Conservation (phyloP, 2,113 vertebrate genomes). For the Hippocampus comes region DNA sequence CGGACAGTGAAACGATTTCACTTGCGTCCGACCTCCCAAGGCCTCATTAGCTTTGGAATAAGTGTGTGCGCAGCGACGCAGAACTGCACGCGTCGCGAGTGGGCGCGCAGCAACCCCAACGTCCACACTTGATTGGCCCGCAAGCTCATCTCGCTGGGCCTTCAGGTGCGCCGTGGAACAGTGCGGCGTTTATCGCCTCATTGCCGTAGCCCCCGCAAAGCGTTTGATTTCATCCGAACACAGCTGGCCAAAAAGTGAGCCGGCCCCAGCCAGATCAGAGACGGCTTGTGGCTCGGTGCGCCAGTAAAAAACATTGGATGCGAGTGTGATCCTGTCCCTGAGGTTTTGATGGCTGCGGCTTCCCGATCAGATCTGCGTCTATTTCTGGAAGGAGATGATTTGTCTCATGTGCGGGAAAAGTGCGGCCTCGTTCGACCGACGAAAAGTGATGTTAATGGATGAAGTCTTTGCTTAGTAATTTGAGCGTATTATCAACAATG, state of each 20-base stretch:
- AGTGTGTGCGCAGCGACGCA: conserved; percentile 35
- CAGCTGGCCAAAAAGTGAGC: neutral
- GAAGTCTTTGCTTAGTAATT: conserved; percentile 9
- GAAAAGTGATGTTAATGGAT: conserved; percentile 14
- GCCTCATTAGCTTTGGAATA: conserved; percentile 57
- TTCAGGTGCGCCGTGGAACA: conserved; percentile 49
- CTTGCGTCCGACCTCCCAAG: conserved; percentile 48
- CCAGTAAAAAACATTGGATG: conserved; percentile 23
- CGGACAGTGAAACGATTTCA: conserved; percentile 30
- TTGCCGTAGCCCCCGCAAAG: conserved; percentile 30
- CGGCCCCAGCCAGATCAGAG: neutral
- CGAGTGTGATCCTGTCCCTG: conserved; percentile 34
- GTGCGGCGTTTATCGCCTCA: conserved; percentile 33
- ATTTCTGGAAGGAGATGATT: conserved; percentile 44
- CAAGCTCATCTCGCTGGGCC: conserved; percentile 41
- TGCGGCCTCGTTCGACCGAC: neutral
- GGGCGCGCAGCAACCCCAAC: conserved; percentile 19
- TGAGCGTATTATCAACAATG: neutral
- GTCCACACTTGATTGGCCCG: conserved; percentile 42
- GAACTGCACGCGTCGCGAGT: conserved; percentile 36
- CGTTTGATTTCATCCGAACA: conserved; percentile 5
- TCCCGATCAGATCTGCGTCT: conserved; percentile 38
- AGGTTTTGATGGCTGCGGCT: conserved; percentile 36
- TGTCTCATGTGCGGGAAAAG: conserved; percentile 29
- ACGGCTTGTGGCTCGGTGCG: neutral